Conservation (phyloP, 2,113 vertebrate species). For the Notechis scutatus region DNA sequence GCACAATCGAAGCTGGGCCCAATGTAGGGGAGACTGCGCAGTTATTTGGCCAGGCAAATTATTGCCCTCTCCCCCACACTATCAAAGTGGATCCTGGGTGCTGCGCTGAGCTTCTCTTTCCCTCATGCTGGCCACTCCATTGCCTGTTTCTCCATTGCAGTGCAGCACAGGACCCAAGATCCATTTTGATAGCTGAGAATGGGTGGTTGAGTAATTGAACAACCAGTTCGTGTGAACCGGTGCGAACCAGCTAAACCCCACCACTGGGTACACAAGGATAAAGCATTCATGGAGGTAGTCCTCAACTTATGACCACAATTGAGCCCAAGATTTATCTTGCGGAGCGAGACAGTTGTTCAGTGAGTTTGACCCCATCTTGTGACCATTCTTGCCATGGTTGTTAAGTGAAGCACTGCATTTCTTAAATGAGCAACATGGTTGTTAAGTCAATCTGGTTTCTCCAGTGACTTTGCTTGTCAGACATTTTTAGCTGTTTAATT, state of each 20-base stretch:
- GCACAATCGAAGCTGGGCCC: no score
- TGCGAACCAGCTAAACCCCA: no score
- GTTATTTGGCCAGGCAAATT: no score
- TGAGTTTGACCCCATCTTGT: neutral
- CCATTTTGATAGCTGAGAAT: no score
- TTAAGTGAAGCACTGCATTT: neutral
- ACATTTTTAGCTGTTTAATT: neutral
- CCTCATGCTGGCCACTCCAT: no score
- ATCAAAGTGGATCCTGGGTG: no score
- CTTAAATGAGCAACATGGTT: neutral
- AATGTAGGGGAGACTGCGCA: no score
- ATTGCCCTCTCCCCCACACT: fast-evolving
- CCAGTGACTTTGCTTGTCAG: neutral
- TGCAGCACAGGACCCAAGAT: no score
- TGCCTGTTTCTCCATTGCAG: no score
- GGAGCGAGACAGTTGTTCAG: neutral
- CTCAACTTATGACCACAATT: neutral
- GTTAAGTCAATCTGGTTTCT: neutral
- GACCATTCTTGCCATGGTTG: neutral
- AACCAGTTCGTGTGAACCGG: no score
- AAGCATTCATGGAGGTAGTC: neutral
- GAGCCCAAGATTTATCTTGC: neutral
- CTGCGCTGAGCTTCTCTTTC: no score
- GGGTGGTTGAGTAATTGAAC: no score
- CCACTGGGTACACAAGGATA: neutral